phyloP scores from a whole-genome alignment of 2,888 invertebrate genomes.

The Oscheius myriophilus region DNA sequence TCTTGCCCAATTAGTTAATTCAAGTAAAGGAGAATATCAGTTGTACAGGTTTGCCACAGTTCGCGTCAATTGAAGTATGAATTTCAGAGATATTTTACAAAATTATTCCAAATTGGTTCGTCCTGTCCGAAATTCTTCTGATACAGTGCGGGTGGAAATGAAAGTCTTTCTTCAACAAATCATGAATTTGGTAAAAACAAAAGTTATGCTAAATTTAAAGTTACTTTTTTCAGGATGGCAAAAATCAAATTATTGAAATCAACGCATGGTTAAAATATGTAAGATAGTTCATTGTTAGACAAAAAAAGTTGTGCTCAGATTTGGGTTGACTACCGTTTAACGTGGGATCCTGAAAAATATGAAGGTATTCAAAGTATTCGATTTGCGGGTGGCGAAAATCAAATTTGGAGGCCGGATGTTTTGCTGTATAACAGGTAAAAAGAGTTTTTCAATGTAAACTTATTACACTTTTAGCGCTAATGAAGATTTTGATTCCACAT shows the following conservation, averaged over 20 bases:
- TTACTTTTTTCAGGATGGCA: conserved; percentile 61
- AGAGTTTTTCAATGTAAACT: no score
- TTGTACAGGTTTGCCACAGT: conserved; percentile 39
- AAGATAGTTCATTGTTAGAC: conserved; percentile 14
- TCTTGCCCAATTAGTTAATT: conserved; percentile 6
- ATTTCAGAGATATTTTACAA: conserved; percentile 51
- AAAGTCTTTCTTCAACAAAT: conserved; percentile 63
- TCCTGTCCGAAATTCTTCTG: conserved; percentile 52
- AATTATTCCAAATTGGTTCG: conserved; percentile 58
- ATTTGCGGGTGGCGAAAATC: conserved; percentile 57
- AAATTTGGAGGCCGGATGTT: conserved; percentile 64
- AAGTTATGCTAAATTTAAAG: no score
- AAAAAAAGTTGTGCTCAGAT: conserved; percentile 37
- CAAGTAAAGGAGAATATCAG: conserved; percentile 48
- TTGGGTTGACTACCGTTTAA: conserved; percentile 57
- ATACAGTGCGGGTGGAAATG: conserved; percentile 56
- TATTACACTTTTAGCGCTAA: conserved; percentile 60
- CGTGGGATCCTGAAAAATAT: conserved; percentile 62
- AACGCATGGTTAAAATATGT: conserved; percentile 66
- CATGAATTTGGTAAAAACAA: conserved; percentile 50
- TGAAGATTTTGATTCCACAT: conserved; percentile 63
- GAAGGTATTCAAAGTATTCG: conserved; percentile 60
- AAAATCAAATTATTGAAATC: conserved; percentile 64
- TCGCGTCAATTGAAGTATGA: neutral
- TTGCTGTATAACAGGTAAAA: conserved; percentile 60